Base-by-base conservation (phyloP, 1,140 invertebrate species). In the Geopemphigus sp. region DNA sequence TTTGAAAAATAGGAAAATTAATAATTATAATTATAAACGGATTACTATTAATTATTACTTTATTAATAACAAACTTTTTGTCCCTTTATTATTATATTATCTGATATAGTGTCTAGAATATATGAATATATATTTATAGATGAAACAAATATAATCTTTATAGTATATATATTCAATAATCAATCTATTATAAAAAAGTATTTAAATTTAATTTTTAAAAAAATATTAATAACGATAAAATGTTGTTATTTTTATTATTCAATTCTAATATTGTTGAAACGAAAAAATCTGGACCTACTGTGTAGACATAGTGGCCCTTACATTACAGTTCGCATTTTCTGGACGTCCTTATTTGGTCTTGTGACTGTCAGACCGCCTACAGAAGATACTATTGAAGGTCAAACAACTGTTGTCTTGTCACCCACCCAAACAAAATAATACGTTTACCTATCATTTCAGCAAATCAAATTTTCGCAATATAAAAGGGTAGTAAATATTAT, bases 351-450 rank as follows among this genome's bases (percentile, higher is more conserved):
- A 78, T 78, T 61, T 78, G 74, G 74, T 78, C 57, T 47, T 61
- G 74, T 78, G 74, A 78, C 74, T 61, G 74, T 39, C 74, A 63
- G 39, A 26, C 74, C 74, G 74, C 74, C 74, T 59, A 78, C 74
- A 63, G 74, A 78, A 78, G 74, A 78, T 32, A 78, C 39, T 63
- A 50, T 22, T n/a, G 74, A 78, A 78, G 74, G 74, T 78, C 74
- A 78, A 78, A 78, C 74, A 78, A 78, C 74, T 78, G 74, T 78
- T 78, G 74, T 78, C 56, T 50, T 47, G 56, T 63, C 74, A 78
- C 74, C 74, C 74, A 78, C 74, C 74, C 74, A 78, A 78, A 63
- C 3, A 53, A 24, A 26, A 59, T n/a, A 56, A 63, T 61, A 56
- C 39, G 57, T 78, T 78, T 63, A 47, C 57, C 39, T 59, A 78